Base-by-base conservation (phyloP, 1,140 invertebrate genomes). In the Zaprionus davidi region DNA sequence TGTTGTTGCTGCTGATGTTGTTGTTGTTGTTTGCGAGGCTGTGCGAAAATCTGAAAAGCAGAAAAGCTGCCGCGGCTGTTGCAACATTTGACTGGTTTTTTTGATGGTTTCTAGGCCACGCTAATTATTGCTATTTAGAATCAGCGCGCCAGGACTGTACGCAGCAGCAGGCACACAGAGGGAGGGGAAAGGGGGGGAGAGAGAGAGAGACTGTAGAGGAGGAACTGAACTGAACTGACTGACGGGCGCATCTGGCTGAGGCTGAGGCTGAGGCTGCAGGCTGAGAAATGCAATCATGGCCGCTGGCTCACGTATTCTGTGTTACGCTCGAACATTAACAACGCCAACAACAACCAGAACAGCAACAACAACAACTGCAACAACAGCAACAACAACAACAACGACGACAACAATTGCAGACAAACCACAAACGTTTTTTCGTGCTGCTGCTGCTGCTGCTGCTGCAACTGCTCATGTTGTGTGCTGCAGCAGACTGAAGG, bases 61-160 rank as follows among this genome's bases (percentile, higher is more conserved):
- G 46, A 11, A 58, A 24, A 64, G 34, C 65, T 57, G 34, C 65
- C 46, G 20, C 20, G 20, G 65, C 38, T 58, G 59, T 64, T 76
- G 73, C 67, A 76, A 76, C 68, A 76, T 69, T 76, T 67, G 72
- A 71, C 76, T 76, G 67, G 73, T 77, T 76, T 71, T 53, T 80
- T 88, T 87, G 83, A 87, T 87, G 83, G 71, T 88, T 90, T 90
- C 85, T 90, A 90, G 85, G 85, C 85, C 85, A 90, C 85, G 78
- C 85, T 90, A 90, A 90, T 90, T 90, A 90, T 90, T 90, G 81
- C 85, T 90, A 90, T 90, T 90, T 90, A 90, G 82, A 88, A 90
- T 74, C 85, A 75, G 68, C 67, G 53, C 71, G 59, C 24, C 49
- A 74, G 65, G 64, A 75, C 62, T 60, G 41, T 46, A 46, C 41